Evolutionary conservation across 1,140 invertebrate species (phyloP), one percentile per base, ranked within the genome.

Genomic region (Listronotus bonariensis): DNA sequence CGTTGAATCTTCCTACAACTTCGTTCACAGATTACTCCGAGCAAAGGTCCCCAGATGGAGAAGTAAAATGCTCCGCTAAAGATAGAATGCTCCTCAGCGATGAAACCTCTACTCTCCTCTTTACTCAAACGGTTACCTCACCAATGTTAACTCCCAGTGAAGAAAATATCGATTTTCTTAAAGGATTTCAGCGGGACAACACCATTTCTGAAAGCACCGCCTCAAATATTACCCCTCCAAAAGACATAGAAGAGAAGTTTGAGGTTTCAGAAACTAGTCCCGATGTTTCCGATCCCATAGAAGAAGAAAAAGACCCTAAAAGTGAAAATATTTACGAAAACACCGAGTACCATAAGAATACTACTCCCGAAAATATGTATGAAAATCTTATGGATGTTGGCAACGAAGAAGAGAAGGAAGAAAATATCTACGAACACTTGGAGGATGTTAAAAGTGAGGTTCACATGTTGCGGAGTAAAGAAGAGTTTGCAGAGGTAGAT

Each of bases 81-180:
- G 76, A 79, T 49, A 49, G 77, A 34, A 77, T 79, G 76, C 60
- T 79, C 2, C 49, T 78, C 12, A 69, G 72, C 8, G 77, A 79
- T 56, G 73, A 74, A 20, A 68, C 75, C 8, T 71, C 73, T 12
- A 75, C 74, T 46, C 52, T 79, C 8, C 68, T 79, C 7, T 78
- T 78, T 43, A 77, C 76, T 3, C 77, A 78, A 68, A 78, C 77
- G 0, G 76, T 79, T 14, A 78, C 77, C 2, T 77, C 76, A 1
- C 78, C 78, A 0, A 77, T 78, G 77, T 59, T 79, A 12, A 79
- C 78, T n/a, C 78, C 78, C 11, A 76, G 75, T 14, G 78, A 79
- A 42, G 78, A 79, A 57, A 76, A 77, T 55, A 75, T 78, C n/a
- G 78, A 79, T 60, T 77, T 79, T 59, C 66, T 79, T 32, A 74